These are phyloP conservation scores for Pandion haliaetus DNA, from an alignment of 2,113 vertebrate genomes.

Conservation along the genomic window DNA sequence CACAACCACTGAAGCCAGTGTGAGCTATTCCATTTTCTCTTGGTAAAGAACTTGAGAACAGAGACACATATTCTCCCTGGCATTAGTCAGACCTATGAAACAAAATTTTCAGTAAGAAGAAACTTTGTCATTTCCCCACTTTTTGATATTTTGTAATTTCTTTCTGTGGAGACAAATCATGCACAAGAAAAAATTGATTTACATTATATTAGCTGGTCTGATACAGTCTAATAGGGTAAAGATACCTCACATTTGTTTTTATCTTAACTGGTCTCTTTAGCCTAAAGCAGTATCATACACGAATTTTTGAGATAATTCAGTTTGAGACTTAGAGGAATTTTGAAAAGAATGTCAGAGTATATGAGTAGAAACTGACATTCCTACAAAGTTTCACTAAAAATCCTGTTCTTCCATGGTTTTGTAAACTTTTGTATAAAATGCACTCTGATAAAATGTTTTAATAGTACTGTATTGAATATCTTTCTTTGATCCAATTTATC, in stretches of 20 bases:
- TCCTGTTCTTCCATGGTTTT: neutral
- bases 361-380: neutral
- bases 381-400: neutral
- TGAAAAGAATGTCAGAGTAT: neutral
- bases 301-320: neutral
- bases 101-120: neutral
- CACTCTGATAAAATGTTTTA: neutral
- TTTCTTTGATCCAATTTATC: neutral
- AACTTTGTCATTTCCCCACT: neutral
- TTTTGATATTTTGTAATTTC: neutral
- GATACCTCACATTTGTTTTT: neutral
- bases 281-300: neutral
- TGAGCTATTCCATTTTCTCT: neutral
- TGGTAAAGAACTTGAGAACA: neutral
- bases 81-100: neutral
- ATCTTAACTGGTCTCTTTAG: neutral
- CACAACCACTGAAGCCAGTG: neutral
- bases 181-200: neutral
- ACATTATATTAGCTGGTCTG: neutral
- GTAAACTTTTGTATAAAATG: neutral
- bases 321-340: neutral
- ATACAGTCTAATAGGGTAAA: neutral
- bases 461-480: neutral
- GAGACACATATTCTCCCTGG: neutral
- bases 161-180: neutral